Percentiles rank a stretch among this genome's conserved stretches.
These are phyloP conservation scores for Euura lappo DNA, from an alignment of 1,140 invertebrate genomes.

Conservation along the genomic window DNA sequence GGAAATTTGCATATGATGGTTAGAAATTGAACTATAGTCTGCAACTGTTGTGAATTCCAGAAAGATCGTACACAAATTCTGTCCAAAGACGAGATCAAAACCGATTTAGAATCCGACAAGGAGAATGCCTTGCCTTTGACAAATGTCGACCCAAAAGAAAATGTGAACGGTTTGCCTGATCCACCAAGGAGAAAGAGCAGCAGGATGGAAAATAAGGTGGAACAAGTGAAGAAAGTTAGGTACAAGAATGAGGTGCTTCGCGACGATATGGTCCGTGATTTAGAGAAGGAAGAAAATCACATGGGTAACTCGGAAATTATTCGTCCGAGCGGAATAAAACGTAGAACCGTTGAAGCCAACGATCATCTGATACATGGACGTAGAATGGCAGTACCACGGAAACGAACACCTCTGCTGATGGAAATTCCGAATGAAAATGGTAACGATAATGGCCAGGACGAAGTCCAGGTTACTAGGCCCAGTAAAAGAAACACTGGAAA, in stretches of 20 bases:
- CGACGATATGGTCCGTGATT: too few species aligned
- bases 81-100: slow-evolving; percentile 14
- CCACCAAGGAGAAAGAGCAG: background rate
- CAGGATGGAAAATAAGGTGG: background rate
- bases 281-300: too few species aligned
- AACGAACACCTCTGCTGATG: background rate
- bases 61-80: slow-evolving; percentile 5
- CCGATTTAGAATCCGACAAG: slow-evolving; percentile 36
- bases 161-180: too few species aligned
- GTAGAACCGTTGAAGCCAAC: too few species aligned
- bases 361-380: background rate
- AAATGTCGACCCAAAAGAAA: slow-evolving; percentile 23
- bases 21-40: too few species aligned
- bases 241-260: background rate
- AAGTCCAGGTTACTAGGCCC: background rate
- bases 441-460: background rate
- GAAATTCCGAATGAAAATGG: background rate
- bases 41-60: slow-evolving; percentile 2
- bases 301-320: too few species aligned
- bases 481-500: background rate
- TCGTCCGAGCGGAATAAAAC: too few species aligned
- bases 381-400: background rate
- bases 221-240: background rate
- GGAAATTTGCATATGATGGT: too few species aligned
- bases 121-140: slow-evolving; percentile 30